A percentile compares a stretch with the other conserved stretches of the same genome.
Evolutionary conservation across 2,888 invertebrate genomes (phyloP).

Genomic region (Macaria liturata): DNA sequence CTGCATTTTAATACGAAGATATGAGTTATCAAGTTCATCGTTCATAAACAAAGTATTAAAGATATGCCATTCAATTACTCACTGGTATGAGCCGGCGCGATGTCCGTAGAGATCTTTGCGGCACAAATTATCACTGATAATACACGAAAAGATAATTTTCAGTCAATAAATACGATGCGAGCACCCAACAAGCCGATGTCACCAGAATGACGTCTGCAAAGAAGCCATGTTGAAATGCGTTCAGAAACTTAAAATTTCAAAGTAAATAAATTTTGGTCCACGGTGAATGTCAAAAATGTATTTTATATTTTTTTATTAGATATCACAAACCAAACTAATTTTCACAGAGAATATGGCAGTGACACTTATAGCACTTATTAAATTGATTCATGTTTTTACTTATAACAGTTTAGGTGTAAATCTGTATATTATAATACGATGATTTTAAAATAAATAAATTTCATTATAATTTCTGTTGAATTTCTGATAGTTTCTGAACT

Average conservation of each 20-base stretch:
- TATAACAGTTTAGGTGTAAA: no score
- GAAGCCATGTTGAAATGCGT: constrained; percentile 38
- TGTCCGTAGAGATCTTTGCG: constrained; percentile 36
- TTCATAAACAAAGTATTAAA: constrained; percentile 31
- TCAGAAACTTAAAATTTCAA: constrained; percentile 13
- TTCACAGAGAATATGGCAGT: no score
- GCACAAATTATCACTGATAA: constrained; percentile 52
- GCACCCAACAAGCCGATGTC: constrained; percentile 46
- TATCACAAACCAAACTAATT: no score
- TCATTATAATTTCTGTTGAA: no score
- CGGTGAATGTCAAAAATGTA: no score
- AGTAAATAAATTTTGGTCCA: no score
- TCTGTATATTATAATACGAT: no score
- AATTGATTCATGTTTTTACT: no score
- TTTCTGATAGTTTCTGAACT: no score
- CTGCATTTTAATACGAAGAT: constrained; percentile 31
- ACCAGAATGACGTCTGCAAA: constrained; percentile 46
- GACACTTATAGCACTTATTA: no score
- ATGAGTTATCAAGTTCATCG: constrained; percentile 28
- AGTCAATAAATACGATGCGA: constrained; percentile 37
- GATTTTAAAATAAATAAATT: no score
- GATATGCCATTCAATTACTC: constrained; percentile 42
- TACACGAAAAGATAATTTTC: constrained; percentile 46
- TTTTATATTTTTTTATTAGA: no score
- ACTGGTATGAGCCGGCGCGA: constrained; percentile 48